A percentile compares a stretch with the other conserved stretches of the same genome.
phyloP scores from a whole-genome alignment of 2,888 invertebrate species.

The Gordius sp. region DNA sequence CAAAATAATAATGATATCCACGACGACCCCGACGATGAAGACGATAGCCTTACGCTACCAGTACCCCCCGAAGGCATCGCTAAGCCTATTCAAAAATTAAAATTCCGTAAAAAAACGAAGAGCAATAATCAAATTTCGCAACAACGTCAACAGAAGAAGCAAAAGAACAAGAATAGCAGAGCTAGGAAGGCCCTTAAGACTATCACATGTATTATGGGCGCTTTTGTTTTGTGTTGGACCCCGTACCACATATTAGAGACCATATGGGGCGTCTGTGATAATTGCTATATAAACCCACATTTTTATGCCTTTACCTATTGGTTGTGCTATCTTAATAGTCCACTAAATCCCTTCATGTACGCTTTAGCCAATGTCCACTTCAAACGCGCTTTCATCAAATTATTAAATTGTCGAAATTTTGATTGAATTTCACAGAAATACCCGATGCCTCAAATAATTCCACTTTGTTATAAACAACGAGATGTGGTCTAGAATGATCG shows the following conservation, averaged over 20 bases:
- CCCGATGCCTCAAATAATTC: too few relatives aligned
- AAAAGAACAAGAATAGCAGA: constrained; percentile 24
- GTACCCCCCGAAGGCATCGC: too few relatives aligned
- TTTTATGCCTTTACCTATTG: constrained; percentile 26
- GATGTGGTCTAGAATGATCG: too few relatives aligned
- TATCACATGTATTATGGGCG: constrained; percentile 27
- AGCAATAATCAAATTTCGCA: too few relatives aligned
- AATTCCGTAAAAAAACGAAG: too few relatives aligned
- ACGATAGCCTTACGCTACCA: too few relatives aligned
- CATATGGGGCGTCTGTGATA: constrained; percentile 24
- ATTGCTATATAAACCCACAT: constrained; percentile 24
- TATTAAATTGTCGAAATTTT: constrained; percentile 17
- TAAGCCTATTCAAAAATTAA: too few relatives aligned
- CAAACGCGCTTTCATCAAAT: constrained; percentile 23
- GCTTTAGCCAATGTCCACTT: constrained; percentile 26
- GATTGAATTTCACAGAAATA: too few relatives aligned
- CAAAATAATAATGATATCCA: too few relatives aligned
- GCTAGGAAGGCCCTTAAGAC: constrained; percentile 26
- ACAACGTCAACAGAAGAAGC: too few relatives aligned
- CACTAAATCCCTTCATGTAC: constrained; percentile 26
- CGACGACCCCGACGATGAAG: too few relatives aligned
- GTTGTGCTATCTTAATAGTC: constrained; percentile 25
- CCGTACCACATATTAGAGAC: constrained; percentile 27
- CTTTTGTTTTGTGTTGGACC: constrained; percentile 27
- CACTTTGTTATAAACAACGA: too few relatives aligned